Evolutionary conservation across 2,888 invertebrate species (phyloP).

Genomic region (Diarsia rubi): DNA sequence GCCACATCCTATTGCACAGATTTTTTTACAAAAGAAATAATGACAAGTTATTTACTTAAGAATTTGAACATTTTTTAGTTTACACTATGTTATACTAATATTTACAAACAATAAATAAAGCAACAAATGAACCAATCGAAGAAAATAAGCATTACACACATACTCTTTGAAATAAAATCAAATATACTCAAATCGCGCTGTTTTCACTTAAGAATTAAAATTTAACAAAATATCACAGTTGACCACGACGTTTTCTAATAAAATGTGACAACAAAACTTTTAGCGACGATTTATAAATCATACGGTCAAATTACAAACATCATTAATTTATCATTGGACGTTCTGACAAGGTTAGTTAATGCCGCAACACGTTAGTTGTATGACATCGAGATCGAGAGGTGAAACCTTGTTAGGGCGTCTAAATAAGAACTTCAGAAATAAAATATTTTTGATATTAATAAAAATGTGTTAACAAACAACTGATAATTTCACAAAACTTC

Average conservation of each 20-base stretch:
- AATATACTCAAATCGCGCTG: conserved; percentile 79
- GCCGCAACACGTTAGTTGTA: conserved; percentile 48
- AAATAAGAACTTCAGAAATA: conserved; percentile 33
- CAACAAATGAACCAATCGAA: conserved; percentile 84
- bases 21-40: conserved; percentile 72
- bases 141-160: conserved; percentile 76
- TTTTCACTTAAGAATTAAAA: conserved; percentile 86
- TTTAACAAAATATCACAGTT: conserved; percentile 91
- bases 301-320: conserved; percentile 64
- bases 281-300: conserved; percentile 72
- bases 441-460: conserved; percentile 30
- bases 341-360: conserved; percentile 55
- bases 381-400: conserved; percentile 54
- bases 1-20: conserved; percentile 89
- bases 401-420: conserved; percentile 53
- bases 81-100: conserved; percentile 81
- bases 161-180: conserved; percentile 73
- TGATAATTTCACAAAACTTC: conserved; percentile 46
- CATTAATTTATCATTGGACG: conserved; percentile 56
- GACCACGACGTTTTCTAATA: conserved; percentile 87
- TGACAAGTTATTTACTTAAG: conserved; percentile 69
- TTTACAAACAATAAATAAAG: conserved; percentile 90
- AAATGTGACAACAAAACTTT: conserved; percentile 82
- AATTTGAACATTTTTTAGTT: conserved; percentile 83
- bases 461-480: conserved; percentile 48